phyloP scores from a whole-genome alignment of 37 sponge, comb jelly and placozoan species.

The Cliona cf. orientalis region DNA sequence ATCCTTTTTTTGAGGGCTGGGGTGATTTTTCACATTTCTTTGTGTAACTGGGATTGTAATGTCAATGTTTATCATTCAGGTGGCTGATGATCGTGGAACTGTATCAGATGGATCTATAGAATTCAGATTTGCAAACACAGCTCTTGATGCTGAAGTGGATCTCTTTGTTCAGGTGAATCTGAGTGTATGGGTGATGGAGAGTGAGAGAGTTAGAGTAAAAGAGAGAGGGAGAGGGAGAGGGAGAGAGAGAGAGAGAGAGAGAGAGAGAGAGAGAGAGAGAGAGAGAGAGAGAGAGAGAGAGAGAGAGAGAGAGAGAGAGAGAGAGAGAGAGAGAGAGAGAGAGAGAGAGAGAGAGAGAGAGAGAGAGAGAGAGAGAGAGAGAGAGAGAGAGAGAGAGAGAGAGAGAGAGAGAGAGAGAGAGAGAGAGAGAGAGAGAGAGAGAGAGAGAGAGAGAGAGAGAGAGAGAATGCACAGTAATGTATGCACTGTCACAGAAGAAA shows the following conservation, averaged over 20 bases:
- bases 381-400: conserved; percentile 45
- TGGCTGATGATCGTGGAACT: no score
- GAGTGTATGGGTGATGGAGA: not conserved
- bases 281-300: conserved; percentile 21
- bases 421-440: conserved; percentile 42
- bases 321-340: conserved; percentile 25
- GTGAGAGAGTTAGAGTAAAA: no score
- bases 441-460: conserved; percentile 12
- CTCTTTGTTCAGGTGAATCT: no score
- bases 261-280: conserved; percentile 15
- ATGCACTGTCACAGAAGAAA: no score
- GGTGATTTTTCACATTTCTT: no score
- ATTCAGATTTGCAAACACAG: no score
- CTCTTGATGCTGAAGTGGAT: no score
- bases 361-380: conserved; percentile 31
- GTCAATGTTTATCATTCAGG: no score
- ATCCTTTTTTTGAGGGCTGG: no score
- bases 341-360: conserved; percentile 38
- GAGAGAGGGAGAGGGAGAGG: conserved; percentile 5
- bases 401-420: conserved; percentile 44
- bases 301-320: conserved; percentile 24
- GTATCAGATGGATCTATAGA: no score
- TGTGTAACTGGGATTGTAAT: no score
- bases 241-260: conserved; percentile 21
- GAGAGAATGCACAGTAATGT: no score